Evolutionary conservation across 2,888 invertebrate species (phyloP), one percentile per base, ranked within the genome.

Genomic region (Trichogramma evanescens): DNA sequence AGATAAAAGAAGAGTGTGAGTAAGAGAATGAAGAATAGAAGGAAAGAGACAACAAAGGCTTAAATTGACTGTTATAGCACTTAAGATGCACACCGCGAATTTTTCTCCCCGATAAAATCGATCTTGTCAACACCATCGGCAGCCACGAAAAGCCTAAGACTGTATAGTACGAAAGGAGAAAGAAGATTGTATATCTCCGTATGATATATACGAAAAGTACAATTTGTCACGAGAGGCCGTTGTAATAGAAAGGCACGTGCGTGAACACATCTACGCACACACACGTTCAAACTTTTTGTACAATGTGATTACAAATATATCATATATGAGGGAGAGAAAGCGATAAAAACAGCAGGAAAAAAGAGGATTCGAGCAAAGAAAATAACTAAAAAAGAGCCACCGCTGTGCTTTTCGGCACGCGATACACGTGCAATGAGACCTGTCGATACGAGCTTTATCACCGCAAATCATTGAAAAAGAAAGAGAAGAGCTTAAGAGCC

Each of bases 231-330:
- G 54, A 66, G 72, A 70, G 68, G 70, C 73, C 75, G 74, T 76
- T 76, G 75, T 74, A 74, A 74, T 70, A 70, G 74, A 76, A 73
- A 68, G 74, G 72, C 76, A 74, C 74, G 75, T 74, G 72, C 69
- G 62, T 67, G 62, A 26, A 26, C 26, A 26, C 26, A 26, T 2
- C 1, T 2, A 26, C 26, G 2, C 26, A 26, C 26, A 26, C 26
- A 26, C 26, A 26, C 26, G 26, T 26, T 26, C 26, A 26, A 26
- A 26, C 26, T 26, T 26, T 26, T 26, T 26, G 69, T 71, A 73
- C 72, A 74, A 75, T 72, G 68, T 71, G 75, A 76, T 76, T 76
- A 76, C 75, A 76, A 75, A 76, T 76, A 76, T 76, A 76, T 76
- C 76, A 76, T 74, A 76, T 62, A 57, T 58, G 51, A 51, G 54